Evolutionary conservation across 2,797 vertebrate species (phyloP).

Genomic region (Danio kyathit): DNA sequence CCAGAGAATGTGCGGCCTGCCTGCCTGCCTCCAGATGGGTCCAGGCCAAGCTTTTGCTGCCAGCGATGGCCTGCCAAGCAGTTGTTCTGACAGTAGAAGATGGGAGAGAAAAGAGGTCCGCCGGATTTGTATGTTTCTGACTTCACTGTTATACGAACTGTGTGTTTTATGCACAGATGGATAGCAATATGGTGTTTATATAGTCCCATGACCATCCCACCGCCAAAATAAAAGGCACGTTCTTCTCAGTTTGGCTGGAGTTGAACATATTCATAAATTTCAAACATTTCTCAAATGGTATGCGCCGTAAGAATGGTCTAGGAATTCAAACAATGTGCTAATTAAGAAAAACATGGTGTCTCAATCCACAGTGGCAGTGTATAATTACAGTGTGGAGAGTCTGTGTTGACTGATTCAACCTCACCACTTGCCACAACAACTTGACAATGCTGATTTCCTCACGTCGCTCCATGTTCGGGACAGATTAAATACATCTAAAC

Average conservation of each 20-base stretch:
- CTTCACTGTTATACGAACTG: slow-evolving; percentile 48
- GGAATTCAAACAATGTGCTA: slow-evolving; percentile 19
- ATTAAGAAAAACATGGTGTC: slow-evolving; percentile 39
- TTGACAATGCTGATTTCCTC: slow-evolving; percentile 69
- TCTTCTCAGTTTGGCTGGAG: slow-evolving; percentile 3
- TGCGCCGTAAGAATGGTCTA: slow-evolving; percentile 24
- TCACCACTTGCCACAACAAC: slow-evolving; percentile 70
- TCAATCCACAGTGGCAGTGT: slow-evolving; percentile 60
- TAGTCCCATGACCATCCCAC: neutral
- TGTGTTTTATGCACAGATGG: slow-evolving; percentile 37
- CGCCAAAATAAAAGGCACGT: slow-evolving; percentile 20
- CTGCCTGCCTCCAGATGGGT: slow-evolving; percentile 79
- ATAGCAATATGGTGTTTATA: slow-evolving; percentile 35
- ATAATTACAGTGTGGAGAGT: slow-evolving; percentile 50
- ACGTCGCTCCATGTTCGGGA: slow-evolving; percentile 63
- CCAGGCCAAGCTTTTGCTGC: slow-evolving; percentile 82
- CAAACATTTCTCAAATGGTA: slow-evolving; percentile 19
- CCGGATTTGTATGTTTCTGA: slow-evolving; percentile 69
- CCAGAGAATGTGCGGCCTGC: slow-evolving; percentile 84
- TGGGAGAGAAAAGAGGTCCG: slow-evolving; percentile 69
- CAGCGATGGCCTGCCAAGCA: slow-evolving; percentile 82
- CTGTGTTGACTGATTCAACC: slow-evolving; percentile 60
- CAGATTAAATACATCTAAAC: slow-evolving; percentile 65
- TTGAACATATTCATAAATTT: slow-evolving; percentile 17
- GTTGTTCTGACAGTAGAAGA: slow-evolving; percentile 80